Conservation (phyloP, 2,113 vertebrate species). For the Proteles cristata region DNA sequence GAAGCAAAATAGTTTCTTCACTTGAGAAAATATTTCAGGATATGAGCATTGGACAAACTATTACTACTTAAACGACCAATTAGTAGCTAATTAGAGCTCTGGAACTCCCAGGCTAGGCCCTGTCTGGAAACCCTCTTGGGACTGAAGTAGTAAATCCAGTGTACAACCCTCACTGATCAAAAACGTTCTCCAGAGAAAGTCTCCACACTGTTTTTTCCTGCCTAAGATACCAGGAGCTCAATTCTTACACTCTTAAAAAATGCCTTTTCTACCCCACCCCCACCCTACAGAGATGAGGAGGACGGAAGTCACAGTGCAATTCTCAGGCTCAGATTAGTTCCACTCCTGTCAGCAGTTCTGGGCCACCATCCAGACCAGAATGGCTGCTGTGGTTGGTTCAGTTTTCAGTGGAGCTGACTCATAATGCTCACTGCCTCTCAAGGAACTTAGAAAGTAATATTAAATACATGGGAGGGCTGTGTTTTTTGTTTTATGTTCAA, state of each 20-base stretch:
- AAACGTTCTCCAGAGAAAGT: slow-evolving; percentile 31
- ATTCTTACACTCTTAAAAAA: neutral
- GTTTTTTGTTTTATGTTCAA: slow-evolving; percentile 17
- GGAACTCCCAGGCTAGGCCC: neutral
- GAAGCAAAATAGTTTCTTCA: slow-evolving; percentile 43
- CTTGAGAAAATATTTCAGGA: slow-evolving; percentile 8
- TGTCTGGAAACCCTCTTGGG: slow-evolving; percentile 16
- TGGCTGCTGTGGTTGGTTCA: neutral
- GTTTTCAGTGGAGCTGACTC: neutral
- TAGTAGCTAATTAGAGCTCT: slow-evolving; percentile 67
- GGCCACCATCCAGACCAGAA: neutral
- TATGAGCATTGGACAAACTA: neutral
- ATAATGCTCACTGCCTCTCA: neutral
- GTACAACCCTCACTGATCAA: neutral
- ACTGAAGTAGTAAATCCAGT: neutral
- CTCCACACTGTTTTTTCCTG: neutral
- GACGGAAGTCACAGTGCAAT: neutral
- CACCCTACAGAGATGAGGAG: neutral
- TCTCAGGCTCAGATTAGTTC: neutral
- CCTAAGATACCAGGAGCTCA: neutral
- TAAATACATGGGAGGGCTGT: neutral
- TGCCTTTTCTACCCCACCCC: neutral
- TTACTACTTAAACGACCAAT: slow-evolving; percentile 65
- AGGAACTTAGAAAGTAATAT: neutral
- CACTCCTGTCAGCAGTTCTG: neutral